These are phyloP conservation scores for Drosophila mimica DNA, from an alignment of 2,888 invertebrate genomes.

Conservation along the genomic window DNA sequence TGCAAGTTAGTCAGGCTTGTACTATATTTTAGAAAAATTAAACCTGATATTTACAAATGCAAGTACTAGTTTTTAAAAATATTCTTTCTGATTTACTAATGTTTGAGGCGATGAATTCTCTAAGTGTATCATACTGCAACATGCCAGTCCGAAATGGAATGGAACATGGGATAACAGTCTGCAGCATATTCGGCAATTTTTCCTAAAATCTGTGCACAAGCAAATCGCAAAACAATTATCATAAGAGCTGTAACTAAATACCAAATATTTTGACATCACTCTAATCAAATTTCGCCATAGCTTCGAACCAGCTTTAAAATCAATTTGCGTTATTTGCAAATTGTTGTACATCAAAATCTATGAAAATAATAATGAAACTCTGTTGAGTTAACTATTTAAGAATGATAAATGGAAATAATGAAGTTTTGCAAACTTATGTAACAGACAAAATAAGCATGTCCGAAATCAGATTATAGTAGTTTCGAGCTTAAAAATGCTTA, in stretches of 20 bases:
- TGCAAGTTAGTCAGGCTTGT: too few relatives aligned
- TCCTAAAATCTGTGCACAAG: conserved; percentile 15
- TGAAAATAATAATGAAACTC: not conserved
- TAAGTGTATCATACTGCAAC: not conserved
- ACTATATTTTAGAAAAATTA: too few relatives aligned
- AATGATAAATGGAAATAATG: not conserved
- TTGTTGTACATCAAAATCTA: conserved; percentile 30
- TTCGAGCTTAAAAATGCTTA: not conserved
- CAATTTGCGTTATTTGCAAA: conserved; percentile 22
- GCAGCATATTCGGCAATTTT: conserved; percentile 12
- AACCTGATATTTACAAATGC: not conserved
- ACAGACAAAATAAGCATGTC: not conserved
- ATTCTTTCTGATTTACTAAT: not conserved
- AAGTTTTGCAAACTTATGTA: not conserved
- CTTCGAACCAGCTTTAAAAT: conserved; percentile 8
- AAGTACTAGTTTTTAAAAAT: not conserved
- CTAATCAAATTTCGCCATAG: conserved; percentile 27
- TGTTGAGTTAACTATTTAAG: not conserved
- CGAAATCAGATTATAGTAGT: not conserved
- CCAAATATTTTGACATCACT: conserved; percentile 32
- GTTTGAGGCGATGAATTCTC: not conserved
- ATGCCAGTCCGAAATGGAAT: not conserved
- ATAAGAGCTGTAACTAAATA: conserved; percentile 7
- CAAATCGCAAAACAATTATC: conserved; percentile 52
- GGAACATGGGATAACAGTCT: not conserved